Evolutionary conservation across 2,797 vertebrate genomes (phyloP).

Genomic region (Ciconia nigra): DNA sequence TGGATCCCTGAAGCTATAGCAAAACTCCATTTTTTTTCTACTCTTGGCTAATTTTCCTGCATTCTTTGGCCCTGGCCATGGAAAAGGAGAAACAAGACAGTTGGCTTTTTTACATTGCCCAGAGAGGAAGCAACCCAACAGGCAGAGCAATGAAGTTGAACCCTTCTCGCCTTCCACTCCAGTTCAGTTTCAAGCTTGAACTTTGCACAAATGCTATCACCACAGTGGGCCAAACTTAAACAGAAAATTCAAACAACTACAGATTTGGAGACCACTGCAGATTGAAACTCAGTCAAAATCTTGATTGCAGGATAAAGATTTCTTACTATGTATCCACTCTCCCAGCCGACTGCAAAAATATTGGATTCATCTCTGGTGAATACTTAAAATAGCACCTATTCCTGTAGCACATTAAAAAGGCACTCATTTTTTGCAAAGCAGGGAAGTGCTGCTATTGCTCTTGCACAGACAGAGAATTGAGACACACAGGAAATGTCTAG

Average conservation of each 20-base stretch:
- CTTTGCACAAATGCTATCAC: neutral
- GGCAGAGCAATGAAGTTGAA: neutral
- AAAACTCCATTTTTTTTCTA: neutral
- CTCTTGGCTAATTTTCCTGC: conserved; percentile 36
- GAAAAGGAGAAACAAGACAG: conserved; percentile 31
- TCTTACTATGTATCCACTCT: neutral
- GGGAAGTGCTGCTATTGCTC: neutral
- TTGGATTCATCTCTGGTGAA: neutral
- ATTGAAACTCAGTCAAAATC: neutral
- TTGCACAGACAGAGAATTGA: neutral
- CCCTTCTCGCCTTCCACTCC: neutral
- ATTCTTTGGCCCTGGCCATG: conserved; percentile 1
- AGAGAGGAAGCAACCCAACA: neutral
- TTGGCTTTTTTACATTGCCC: conserved; percentile 9
- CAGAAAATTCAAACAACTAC: neutral
- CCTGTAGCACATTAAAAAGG: neutral
- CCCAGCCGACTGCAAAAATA: neutral
- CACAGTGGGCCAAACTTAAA: neutral
- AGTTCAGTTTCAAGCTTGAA: neutral
- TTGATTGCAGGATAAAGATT: neutral
- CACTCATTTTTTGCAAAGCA: neutral
- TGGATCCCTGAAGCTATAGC: conserved; percentile 21
- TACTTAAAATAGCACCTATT: conserved; percentile 49
- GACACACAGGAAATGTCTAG: conserved; percentile 47
- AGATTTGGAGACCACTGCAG: neutral